These are phyloP conservation scores for Tragelaphus buxtoni DNA, from an alignment of 2,113 vertebrate genomes.

Conservation along the genomic window DNA sequence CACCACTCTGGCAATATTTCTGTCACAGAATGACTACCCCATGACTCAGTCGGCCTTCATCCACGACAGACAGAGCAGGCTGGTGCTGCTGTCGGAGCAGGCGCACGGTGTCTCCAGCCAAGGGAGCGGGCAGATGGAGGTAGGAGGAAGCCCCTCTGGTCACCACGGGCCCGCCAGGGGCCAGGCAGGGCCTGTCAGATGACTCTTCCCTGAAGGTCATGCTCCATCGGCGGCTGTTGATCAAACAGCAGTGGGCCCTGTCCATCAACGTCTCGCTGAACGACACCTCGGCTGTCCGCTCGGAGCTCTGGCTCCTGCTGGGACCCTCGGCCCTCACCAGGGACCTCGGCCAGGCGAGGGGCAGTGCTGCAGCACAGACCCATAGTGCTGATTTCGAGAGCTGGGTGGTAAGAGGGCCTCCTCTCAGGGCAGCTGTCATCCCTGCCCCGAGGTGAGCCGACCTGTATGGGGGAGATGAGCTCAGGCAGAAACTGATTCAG, in stretches of 20 bases:
- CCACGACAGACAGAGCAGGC: constrained; percentile 82
- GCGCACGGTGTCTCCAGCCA: constrained; percentile 91
- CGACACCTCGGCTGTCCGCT: constrained; percentile 85
- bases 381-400: constrained; percentile 80
- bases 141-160: constrained; percentile 34
- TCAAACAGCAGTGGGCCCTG: too few species aligned
- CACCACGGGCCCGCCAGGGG: fast-evolving
- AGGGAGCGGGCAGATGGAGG: constrained; percentile 58
- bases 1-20: neutral
- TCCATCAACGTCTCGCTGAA: constrained; percentile 80
- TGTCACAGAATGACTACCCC: constrained; percentile 90
- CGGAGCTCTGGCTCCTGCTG: constrained; percentile 88
- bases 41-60: constrained; percentile 89
- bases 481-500: neutral
- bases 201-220: constrained; percentile 83
- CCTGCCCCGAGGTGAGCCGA: fast-evolving
- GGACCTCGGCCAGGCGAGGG: constrained; percentile 76
- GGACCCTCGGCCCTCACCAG: constrained; percentile 73
- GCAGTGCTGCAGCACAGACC: constrained; percentile 87
- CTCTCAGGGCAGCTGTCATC: fast-evolving
- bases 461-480: neutral
- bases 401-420: constrained; percentile 69
- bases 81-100: constrained; percentile 87
- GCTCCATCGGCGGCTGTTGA: constrained; percentile 87
- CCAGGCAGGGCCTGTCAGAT: neutral